phyloP scores from a whole-genome alignment of 2,113 vertebrate species.

The Ornithorhynchus anatinus region DNA sequence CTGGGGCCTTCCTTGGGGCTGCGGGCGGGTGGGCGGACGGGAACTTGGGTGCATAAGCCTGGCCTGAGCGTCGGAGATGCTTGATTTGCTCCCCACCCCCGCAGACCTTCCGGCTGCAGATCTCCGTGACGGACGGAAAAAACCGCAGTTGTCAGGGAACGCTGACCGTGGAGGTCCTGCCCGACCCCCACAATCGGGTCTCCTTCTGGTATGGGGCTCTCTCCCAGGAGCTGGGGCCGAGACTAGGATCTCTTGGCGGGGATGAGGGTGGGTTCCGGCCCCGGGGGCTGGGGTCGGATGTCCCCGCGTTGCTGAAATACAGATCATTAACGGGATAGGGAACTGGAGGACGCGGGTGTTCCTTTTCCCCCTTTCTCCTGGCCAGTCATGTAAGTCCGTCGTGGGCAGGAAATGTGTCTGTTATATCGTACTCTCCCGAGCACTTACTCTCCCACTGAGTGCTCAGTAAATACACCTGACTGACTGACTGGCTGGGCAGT shows the following conservation, averaged over 20 bases:
- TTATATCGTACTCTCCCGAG: no score
- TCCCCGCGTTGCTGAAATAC: no score
- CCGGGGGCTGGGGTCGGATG: no score
- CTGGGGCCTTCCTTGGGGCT: not conserved
- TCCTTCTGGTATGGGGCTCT: conserved; percentile 66
- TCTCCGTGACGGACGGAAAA: conserved; percentile 41
- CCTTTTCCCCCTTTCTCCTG: no score
- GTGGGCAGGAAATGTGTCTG: no score
- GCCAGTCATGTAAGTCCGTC: no score
- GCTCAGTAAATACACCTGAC: no score
- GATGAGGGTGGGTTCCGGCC: not conserved
- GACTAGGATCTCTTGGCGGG: not conserved
- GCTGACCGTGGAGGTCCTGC: conserved; percentile 66
- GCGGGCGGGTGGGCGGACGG: not conserved
- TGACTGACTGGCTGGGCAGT: no score
- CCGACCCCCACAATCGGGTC: conserved; percentile 25
- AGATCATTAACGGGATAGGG: no score
- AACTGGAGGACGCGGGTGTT: no score
- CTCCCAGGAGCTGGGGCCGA: fast-evolving
- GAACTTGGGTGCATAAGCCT: not conserved
- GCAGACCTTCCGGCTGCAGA: conserved; percentile 63
- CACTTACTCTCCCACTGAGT: no score
- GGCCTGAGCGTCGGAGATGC: no score
- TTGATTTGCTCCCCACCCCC: fast-evolving
- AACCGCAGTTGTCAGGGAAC: conserved; percentile 56